These are phyloP conservation scores for Gavialis gangeticus DNA, from an alignment of 2,113 vertebrate genomes.

Conservation along the genomic window DNA sequence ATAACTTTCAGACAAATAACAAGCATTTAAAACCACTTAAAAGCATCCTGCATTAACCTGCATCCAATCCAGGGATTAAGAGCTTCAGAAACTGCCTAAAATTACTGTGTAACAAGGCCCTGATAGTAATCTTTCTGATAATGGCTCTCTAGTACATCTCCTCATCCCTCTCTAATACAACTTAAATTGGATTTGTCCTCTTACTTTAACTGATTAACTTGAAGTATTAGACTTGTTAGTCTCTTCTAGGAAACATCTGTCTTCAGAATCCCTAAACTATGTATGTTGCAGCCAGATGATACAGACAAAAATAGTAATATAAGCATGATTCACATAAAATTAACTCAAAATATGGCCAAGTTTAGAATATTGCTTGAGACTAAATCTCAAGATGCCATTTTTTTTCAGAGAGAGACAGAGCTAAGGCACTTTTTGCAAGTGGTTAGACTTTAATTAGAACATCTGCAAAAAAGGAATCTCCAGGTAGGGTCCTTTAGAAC, in stretches of 20 bases:
- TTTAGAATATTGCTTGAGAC: neutral
- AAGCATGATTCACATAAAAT: neutral
- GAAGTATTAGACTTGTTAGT: neutral
- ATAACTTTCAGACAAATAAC: no score
- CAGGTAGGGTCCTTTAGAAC: neutral
- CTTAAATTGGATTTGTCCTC: neutral
- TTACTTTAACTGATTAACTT: neutral
- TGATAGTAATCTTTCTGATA: neutral
- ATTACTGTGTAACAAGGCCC: no score
- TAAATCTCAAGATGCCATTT: neutral
- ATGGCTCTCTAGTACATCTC: neutral
- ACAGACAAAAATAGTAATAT: neutral
- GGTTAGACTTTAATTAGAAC: neutral
- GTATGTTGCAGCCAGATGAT: neutral
- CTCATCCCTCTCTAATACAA: neutral
- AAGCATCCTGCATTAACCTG: no score
- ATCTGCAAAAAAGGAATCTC: neutral
- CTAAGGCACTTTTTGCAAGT: neutral
- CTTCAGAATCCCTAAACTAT: neutral
- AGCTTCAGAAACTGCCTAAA: no score
- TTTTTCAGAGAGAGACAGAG: neutral
- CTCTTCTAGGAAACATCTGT: neutral
- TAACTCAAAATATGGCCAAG: neutral
- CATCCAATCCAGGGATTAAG: no score
- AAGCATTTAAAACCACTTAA: no score